Evolutionary conservation across 2,888 invertebrate species (phyloP), one percentile per base, ranked within the genome.

Genomic region (Acleris holmiana): DNA sequence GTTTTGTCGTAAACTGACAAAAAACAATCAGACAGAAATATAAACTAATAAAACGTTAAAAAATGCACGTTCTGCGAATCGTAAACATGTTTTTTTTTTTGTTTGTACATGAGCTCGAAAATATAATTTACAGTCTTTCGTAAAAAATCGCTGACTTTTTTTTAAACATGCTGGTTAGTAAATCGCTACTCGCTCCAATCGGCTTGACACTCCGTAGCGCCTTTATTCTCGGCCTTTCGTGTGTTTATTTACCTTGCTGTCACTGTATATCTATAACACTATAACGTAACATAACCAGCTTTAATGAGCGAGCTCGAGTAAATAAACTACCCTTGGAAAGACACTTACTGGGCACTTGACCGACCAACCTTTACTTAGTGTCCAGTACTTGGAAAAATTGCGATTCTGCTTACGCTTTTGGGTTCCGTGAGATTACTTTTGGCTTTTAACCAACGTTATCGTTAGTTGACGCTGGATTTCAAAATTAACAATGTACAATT

Each of bases 231-330:
- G 68, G 72, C 54, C 58, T 65, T 68, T 73, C 75, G 73, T 73
- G 21, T 57, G 47, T 64, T 58, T 64, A 44, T 64, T 59, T 59
- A 58, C 56, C 44, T 67, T 61, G 49, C 58, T 61, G 44, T 54
- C 61, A 57, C 66, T 66, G 61, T 69, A 53, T 54, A 64, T 59
- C 58, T 58, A 68, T 62, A 67, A 61, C 65, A 62, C 63, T 68
- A 70, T 70, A 69, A 69, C 61, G 61, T 75, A 75, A 75, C 73
- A 71, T 69, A 73, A 65, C 73, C 67, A 71, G 72, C 74, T 73
- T 75, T 77, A 83, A 80, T 80, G 76, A 79, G 73, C 74, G 71
- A 72, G 73, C 73, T 72, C 68, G 69, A 68, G 71, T 74, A 77
- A 76, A 76, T 79, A 76, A 77, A 79, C 69, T 73, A 71, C 70